Conservation (phyloP, 2,113 vertebrate genomes). For the Pipa parva region DNA sequence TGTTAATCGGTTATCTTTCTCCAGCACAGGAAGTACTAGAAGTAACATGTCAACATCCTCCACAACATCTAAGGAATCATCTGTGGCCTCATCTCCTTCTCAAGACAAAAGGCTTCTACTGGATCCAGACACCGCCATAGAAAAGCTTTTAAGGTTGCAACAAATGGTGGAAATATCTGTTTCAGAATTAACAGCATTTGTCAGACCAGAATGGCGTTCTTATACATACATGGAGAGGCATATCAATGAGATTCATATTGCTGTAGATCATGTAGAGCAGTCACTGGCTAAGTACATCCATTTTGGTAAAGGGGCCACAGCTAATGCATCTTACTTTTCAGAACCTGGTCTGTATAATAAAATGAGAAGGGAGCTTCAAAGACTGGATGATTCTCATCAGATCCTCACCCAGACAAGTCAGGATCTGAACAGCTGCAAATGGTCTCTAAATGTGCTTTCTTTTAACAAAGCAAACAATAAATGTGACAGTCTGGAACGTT, state of each 20-base stretch:
- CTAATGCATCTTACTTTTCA: conserved; percentile 71
- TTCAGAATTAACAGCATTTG: conserved; percentile 63
- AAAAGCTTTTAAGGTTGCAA: conserved; percentile 73
- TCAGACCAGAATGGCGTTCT: conserved; percentile 79
- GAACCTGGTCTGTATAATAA: conserved; percentile 78
- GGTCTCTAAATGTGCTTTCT: conserved; percentile 75
- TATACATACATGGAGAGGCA: conserved; percentile 79
- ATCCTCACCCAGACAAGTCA: conserved; percentile 85
- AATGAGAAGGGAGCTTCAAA: conserved; percentile 79
- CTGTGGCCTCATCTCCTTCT: conserved; percentile 63
- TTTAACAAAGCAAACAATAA: conserved; percentile 74
- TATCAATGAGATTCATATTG: conserved; percentile 72
- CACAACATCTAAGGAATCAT: conserved; percentile 77
- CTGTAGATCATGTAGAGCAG: conserved; percentile 75
- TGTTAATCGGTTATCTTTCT: conserved; percentile 88
- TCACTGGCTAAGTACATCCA: conserved; percentile 72
- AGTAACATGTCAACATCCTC: conserved; percentile 97
- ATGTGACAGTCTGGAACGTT: conserved; percentile 84
- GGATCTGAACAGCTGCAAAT: conserved; percentile 70
- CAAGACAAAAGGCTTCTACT: conserved; percentile 64
- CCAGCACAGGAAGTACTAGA: conserved; percentile 87
- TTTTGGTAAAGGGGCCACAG: conserved; percentile 73
- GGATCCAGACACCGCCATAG: conserved; percentile 80
- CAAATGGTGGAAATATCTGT: conserved; percentile 71
- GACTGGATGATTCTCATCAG: conserved; percentile 88